These are phyloP conservation scores for Micrastur ruficollis DNA, from an alignment of 2,797 vertebrate species.

Conservation along the genomic window DNA sequence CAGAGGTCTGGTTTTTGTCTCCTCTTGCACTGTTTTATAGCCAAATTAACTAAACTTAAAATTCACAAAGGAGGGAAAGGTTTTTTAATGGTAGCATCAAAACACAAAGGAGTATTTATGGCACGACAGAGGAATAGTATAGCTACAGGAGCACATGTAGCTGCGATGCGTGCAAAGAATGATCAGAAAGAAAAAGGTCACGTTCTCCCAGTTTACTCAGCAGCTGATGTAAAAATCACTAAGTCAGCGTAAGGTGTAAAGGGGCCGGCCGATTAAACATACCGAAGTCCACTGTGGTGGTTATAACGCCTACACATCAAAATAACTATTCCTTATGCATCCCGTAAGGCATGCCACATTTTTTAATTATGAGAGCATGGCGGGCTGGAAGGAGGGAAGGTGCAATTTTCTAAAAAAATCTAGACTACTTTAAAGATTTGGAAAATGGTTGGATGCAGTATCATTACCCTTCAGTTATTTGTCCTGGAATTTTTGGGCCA, in stretches of 20 bases:
- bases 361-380: neutral
- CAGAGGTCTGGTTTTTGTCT: constrained; percentile 25
- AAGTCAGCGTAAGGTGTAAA: constrained; percentile 5
- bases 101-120: constrained; percentile 25
- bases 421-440: neutral
- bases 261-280: neutral
- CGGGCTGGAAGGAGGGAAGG: neutral
- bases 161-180: neutral
- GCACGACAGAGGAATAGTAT: neutral
- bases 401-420: neutral
- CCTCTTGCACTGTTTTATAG: constrained; percentile 10
- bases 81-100: constrained; percentile 3
- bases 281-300: neutral
- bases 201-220: constrained; percentile 41
- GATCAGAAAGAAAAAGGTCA: constrained; percentile 36
- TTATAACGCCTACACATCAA: neutral
- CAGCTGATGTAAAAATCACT: constrained; percentile 36
- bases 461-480: neutral
- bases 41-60: constrained; percentile 39
- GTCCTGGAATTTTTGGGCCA: neutral
- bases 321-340: constrained; percentile 4
- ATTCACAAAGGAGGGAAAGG: neutral
- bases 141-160: neutral
- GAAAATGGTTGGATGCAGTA: neutral
- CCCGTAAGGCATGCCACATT: neutral